Evolutionary conservation across 2,113 vertebrate genomes (phyloP).

Genomic region (Sardina pilchardus): DNA sequence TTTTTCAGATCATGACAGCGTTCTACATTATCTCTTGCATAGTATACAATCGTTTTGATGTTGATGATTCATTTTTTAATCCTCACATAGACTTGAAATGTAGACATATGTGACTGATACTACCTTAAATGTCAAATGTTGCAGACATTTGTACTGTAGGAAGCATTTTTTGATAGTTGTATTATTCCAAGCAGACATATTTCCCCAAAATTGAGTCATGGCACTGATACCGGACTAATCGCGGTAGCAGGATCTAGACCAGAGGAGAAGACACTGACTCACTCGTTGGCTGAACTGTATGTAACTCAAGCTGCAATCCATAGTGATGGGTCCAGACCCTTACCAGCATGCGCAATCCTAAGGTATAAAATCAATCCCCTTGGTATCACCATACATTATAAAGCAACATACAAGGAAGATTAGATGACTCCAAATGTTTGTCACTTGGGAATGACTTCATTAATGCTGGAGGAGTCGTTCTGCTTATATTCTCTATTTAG

Average conservation of each 20-base stretch:
- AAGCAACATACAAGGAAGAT: not conserved
- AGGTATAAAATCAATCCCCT: not conserved
- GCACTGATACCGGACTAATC: not conserved
- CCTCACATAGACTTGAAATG: not conserved
- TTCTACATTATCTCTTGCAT: too few species aligned
- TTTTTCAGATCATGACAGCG: too few species aligned
- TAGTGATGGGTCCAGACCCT: not conserved
- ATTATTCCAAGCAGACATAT: not conserved
- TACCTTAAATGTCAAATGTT: not conserved
- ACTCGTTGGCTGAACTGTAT: not conserved
- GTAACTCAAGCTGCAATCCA: not conserved
- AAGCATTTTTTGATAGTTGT: not conserved
- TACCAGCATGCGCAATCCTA: not conserved
- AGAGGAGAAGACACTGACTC: not conserved
- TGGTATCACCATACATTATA: not conserved
- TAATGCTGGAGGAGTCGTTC: not conserved
- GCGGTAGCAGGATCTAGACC: not conserved
- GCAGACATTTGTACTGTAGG: not conserved
- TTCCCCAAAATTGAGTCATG: not conserved
- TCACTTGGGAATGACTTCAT: not conserved
- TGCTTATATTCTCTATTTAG: not conserved
- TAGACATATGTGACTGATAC: not conserved
- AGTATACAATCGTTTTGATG: too few species aligned
- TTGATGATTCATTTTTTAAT: too few species aligned
- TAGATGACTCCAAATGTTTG: not conserved